A percentile compares a stretch with the other conserved stretches of the same genome.
phyloP scores from a whole-genome alignment of 2,797 vertebrate species.

The Sebastes nivosus region DNA sequence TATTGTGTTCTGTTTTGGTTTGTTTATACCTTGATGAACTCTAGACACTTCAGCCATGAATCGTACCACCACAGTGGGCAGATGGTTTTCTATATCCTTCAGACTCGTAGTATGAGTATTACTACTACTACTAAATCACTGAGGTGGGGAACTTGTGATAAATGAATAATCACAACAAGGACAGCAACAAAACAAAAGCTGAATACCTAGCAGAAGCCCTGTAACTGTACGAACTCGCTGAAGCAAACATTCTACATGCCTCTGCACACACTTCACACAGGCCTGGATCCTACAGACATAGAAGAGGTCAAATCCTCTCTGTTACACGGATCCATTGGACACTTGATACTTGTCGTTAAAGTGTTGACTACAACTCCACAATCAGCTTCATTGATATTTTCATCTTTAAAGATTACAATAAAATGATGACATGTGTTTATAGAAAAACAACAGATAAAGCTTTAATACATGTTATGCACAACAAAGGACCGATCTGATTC shows the following conservation, averaged over 20 bases:
- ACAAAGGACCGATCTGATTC: neutral
- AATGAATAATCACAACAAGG: constrained; percentile 3
- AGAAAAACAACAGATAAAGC: neutral
- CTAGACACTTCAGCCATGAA: neutral
- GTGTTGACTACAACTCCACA: neutral
- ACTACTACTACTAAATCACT: neutral
- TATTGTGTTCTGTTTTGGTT: neutral
- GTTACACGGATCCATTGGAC: too few species aligned
- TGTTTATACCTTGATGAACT: neutral
- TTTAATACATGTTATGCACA: neutral
- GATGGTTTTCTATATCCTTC: neutral
- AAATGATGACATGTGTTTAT: neutral
- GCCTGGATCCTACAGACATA: neutral
- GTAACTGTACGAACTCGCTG: neutral
- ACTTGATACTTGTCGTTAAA: neutral
- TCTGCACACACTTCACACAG: neutral
- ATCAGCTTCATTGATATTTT: neutral
- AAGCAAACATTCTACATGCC: neutral
- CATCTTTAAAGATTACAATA: neutral
- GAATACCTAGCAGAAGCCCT: neutral
- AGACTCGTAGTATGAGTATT: neutral
- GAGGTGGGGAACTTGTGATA: neutral
- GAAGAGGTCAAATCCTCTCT: neutral
- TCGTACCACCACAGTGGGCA: neutral
- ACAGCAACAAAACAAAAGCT: neutral